Evolutionary conservation across 2,113 vertebrate species (phyloP), one percentile per base, ranked within the genome.

Genomic region (Leptosomus discolor): DNA sequence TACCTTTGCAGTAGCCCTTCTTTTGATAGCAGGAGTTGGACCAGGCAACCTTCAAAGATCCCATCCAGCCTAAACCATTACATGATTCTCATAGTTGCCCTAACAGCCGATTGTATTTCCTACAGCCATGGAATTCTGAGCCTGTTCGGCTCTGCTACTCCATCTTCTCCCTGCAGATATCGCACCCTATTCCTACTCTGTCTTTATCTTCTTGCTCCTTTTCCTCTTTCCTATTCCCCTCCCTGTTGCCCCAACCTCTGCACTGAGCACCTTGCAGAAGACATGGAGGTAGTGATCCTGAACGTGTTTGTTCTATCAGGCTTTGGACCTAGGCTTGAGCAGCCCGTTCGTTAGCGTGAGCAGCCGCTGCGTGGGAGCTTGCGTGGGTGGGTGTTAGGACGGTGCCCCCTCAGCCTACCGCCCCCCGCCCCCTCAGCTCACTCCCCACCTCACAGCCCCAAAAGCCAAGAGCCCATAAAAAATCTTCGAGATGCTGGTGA

Each of bases 331-430:
- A 39, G 24, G 17, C 60, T 65, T 11, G 12, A 78, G 54, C 64
- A 63, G 68, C 63, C 19, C 0, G 0, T 37, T 70, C 2, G 0
- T 57, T 67, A 51, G 34, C 0, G 0, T 41, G 45, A 83, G 26
- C 14, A 23, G 48, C 53, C 3, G 2, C 19, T 67, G 7, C 2
- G 0, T 32, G 15, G 27, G 12, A 50, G 27, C 60, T 63, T 22
- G 46, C 34, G 2, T 9, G 39, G 29, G 8, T 77, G 32, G 34
- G 39, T 68, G 7, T 30, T 71, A 46, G 16, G 34, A 78, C 15
- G 7, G 27, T 91, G 26, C 5, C 14, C 19, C 39, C 43, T 87
- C 3, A 2, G 11, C 41, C 29, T 6, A 3, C 8, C 1, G 3
- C 4, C 8, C 8, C 43, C 22, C 6, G 24, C 23, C 24, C 54